Percentiles rank a stretch among this genome's conserved stretches.
Conservation (phyloP, 2,888 invertebrate genomes). For the Eulithis testata region DNA sequence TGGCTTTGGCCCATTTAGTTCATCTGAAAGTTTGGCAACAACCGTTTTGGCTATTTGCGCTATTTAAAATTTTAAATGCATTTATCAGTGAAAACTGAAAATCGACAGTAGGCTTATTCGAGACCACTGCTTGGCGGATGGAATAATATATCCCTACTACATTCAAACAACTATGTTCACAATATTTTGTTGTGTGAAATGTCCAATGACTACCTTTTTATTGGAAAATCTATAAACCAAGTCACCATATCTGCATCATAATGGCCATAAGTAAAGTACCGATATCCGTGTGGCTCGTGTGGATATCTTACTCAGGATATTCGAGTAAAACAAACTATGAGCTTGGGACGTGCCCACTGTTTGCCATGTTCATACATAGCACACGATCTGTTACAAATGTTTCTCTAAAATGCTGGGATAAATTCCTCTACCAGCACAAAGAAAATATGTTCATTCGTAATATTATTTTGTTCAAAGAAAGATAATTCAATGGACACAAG, state of each 20-base stretch:
- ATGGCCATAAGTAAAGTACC: too few relatives aligned
- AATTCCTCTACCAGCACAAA: conserved; percentile 29
- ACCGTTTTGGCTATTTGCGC: conserved; percentile 28
- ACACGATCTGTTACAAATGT: conserved; percentile 13
- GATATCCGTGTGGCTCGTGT: not conserved
- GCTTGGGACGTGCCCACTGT: conserved; percentile 4
- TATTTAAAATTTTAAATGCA: conserved; percentile 24
- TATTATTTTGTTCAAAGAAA: conserved; percentile 40
- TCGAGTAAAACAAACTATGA: not conserved
- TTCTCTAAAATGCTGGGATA: conserved; percentile 25
- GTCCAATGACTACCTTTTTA: too few relatives aligned
- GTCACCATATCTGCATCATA: too few relatives aligned
- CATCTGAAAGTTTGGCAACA: conserved; percentile 38
- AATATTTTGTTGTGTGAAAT: too few relatives aligned
- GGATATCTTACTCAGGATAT: not conserved
- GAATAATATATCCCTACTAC: too few relatives aligned
- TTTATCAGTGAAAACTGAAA: not conserved
- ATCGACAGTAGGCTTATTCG: too few relatives aligned
- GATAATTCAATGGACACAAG: conserved; percentile 41
- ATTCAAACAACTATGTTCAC: too few relatives aligned
- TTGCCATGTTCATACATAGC: not conserved
- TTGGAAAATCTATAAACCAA: too few relatives aligned
- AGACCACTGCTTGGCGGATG: too few relatives aligned
- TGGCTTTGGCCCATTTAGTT: conserved; percentile 53
- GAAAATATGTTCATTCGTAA: conserved; percentile 31